A percentile compares a stretch with the other conserved stretches of the same genome.
Conservation (phyloP, 1,140 invertebrate species). For the Lanistes nyassanus region DNA sequence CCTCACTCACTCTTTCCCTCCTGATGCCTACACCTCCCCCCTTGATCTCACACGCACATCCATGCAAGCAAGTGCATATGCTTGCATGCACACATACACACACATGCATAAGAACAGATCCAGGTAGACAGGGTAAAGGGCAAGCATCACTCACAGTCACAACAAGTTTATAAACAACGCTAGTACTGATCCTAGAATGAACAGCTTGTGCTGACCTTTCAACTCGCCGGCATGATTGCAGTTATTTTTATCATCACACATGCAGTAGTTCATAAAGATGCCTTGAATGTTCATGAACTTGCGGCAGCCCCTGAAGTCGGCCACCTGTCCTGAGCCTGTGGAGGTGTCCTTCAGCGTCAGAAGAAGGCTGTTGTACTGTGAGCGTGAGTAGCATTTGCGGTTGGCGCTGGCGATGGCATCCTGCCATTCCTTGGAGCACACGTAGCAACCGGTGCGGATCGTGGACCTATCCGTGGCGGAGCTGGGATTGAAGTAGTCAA, state of each 20-base stretch:
- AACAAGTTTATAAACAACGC: too few relatives aligned
- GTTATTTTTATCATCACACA: conserved; percentile 36
- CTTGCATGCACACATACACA: too few relatives aligned
- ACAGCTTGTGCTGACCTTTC: too few relatives aligned
- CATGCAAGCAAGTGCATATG: too few relatives aligned
- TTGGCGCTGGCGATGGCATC: conserved; percentile 42
- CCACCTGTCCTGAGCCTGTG: conserved; percentile 23
- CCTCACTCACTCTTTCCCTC: too few relatives aligned
- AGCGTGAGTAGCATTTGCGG: conserved; percentile 37
- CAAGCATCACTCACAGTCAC: too few relatives aligned
- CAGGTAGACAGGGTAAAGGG: too few relatives aligned
- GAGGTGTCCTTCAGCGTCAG: conserved; percentile 27
- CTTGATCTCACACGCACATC: too few relatives aligned
- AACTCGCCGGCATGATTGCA: conserved; percentile 31
- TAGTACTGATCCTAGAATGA: too few relatives aligned
- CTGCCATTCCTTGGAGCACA: conserved; percentile 50
- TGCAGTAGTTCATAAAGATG: conserved; percentile 44
- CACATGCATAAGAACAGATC: too few relatives aligned
- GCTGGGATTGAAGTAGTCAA: conserved; percentile 44
- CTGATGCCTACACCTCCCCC: too few relatives aligned
- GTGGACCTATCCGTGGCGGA: conserved; percentile 32
- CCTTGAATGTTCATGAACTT: conserved; percentile 38
- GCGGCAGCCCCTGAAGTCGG: conserved; percentile 40
- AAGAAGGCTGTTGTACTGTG: conserved; percentile 33
- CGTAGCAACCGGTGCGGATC: conserved; percentile 38